phyloP scores from a whole-genome alignment of 2,113 vertebrate species.

The Xerus inauris region DNA sequence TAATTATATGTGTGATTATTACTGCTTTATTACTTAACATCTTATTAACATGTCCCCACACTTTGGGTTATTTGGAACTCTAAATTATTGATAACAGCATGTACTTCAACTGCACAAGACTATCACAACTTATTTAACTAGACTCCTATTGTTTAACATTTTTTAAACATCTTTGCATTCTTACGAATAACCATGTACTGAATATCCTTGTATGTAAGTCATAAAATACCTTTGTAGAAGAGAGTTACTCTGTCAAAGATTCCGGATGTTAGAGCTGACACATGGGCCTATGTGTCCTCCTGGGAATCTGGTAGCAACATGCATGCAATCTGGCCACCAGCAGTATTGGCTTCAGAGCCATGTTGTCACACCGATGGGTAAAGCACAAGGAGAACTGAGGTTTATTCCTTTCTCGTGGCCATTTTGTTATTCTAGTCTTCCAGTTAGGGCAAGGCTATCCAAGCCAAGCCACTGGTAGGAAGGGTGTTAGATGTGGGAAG shows the following conservation, averaged over 20 bases:
- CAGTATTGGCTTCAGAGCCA: not conserved
- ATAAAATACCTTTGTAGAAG: not conserved
- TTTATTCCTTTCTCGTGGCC: not conserved
- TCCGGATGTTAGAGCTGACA: not conserved
- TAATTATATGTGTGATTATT: conserved; percentile 35
- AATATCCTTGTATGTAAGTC: not conserved
- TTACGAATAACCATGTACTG: not conserved
- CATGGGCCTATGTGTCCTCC: not conserved
- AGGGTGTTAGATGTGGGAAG: not conserved
- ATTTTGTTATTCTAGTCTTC: not conserved
- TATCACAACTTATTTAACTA: not conserved
- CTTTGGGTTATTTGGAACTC: conserved; percentile 43
- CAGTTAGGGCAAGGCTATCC: not conserved
- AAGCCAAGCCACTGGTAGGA: not conserved
- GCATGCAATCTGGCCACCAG: accelerated
- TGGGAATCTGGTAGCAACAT: not conserved
- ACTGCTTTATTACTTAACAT: conserved; percentile 48
- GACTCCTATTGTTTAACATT: not conserved
- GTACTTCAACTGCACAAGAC: accelerated
- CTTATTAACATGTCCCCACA: not conserved
- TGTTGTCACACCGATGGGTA: not conserved
- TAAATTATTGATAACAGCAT: not conserved
- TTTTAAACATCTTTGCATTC: not conserved
- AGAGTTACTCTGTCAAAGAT: not conserved
- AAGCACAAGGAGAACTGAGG: not conserved